phyloP scores from a whole-genome alignment of 2,113 vertebrate species.

The Bombycilla garrulus region DNA sequence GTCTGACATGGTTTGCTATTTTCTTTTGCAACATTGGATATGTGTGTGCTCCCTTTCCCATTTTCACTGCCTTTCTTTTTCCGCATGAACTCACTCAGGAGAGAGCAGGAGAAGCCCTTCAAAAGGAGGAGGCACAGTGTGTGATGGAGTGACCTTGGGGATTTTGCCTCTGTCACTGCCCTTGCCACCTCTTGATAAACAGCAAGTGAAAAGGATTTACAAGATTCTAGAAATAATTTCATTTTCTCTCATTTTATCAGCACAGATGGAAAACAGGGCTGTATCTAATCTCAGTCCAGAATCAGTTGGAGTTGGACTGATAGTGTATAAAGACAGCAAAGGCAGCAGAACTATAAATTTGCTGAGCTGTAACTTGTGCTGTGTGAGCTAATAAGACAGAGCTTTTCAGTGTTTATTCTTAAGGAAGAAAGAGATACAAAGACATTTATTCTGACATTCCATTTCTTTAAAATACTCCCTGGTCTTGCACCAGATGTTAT shows the following conservation, averaged over 20 bases:
- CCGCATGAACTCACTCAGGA: neutral
- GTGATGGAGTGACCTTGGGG: neutral
- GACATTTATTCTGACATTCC: slow-evolving; percentile 5
- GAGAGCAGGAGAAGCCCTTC: neutral
- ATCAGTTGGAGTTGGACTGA: slow-evolving; percentile 42
- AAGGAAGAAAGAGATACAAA: slow-evolving; percentile 1
- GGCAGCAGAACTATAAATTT: slow-evolving; percentile 5
- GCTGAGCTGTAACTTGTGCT: neutral
- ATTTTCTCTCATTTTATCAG: slow-evolving; percentile 32
- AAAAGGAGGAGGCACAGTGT: neutral
- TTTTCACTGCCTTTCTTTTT: neutral
- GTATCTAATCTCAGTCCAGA: slow-evolving; percentile 51
- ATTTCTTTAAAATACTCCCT: slow-evolving; percentile 23
- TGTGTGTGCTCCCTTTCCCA: neutral
- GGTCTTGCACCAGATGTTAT: neutral
- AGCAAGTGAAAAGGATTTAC: neutral
- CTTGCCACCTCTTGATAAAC: neutral
- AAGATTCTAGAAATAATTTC: neutral
- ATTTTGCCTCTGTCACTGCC: neutral
- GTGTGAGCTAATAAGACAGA: neutral
- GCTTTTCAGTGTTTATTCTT: slow-evolving; percentile 15
- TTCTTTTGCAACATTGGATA: neutral
- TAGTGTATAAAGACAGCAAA: neutral
- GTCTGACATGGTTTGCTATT: slow-evolving; percentile 10
- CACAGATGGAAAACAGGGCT: slow-evolving; percentile 39